Percentiles rank a stretch among this genome's conserved stretches.
These are phyloP conservation scores for Dyspetes luteomarginatus DNA, from an alignment of 2,888 invertebrate species.

Conservation along the genomic window DNA sequence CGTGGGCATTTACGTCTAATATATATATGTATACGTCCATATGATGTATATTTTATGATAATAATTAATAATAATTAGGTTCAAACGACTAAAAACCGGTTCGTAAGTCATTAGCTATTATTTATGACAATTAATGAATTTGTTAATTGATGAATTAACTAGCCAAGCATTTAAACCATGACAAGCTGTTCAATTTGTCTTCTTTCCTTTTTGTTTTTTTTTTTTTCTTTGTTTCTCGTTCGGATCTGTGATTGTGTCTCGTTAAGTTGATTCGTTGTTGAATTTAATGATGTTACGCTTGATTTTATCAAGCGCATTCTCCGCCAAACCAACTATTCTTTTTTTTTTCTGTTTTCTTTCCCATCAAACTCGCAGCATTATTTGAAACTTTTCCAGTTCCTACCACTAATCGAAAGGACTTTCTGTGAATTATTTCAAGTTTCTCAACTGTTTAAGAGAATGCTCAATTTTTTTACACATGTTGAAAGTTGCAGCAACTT, in stretches of 20 bases:
- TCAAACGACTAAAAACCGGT: conserved; percentile 21
- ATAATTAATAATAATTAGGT: conserved; percentile 38
- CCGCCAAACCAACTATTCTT: too few species aligned
- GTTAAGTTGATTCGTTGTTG: conserved; percentile 58
- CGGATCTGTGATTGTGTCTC: conserved; percentile 77
- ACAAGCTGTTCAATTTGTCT: conserved; percentile 52
- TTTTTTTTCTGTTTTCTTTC: too few species aligned
- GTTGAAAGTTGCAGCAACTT: too few species aligned
- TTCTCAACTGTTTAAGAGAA: too few species aligned
- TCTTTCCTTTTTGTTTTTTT: conserved; percentile 25
- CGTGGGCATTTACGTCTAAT: conserved; percentile 62
- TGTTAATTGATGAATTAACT: conserved; percentile 50
- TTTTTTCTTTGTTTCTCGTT: conserved; percentile 18
- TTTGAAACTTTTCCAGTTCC: too few species aligned
- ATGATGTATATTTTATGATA: conserved; percentile 16
- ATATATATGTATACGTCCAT: conserved; percentile 58
- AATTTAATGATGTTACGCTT: conserved; percentile 61
- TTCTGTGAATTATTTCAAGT: too few species aligned
- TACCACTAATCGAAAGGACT: too few species aligned
- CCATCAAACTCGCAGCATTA: too few species aligned
- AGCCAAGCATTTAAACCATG: conserved; percentile 49
- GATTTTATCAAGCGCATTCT: too few species aligned
- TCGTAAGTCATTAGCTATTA: conserved; percentile 68
- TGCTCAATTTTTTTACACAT: too few species aligned
- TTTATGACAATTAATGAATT: conserved; percentile 63